Evolutionary conservation across 2,113 vertebrate species (phyloP), one percentile per base, ranked within the genome.

Genomic region (Paramormyrops kingsleyae): DNA sequence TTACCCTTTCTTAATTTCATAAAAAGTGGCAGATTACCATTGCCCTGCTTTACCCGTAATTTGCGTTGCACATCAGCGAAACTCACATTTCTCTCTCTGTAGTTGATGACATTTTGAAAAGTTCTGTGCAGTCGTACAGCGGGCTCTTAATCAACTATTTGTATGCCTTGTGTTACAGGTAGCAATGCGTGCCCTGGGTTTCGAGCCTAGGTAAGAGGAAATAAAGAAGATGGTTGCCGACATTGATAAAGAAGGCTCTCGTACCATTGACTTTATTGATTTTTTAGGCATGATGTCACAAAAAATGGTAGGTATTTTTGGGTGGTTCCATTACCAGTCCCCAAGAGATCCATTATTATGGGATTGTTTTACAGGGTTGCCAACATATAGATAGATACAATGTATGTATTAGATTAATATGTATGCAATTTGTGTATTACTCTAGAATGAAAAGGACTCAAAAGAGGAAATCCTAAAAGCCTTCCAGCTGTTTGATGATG

Each of bases 391-490:
- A 59, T 59, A 24, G 6, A 59, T 59, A n/a, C 53, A n/a, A n/a
- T 59, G 2, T 59, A 59, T n/a, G 21, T n/a, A 59, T 59, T 35
- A 39, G 70, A 77, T 77, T 77, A 77, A 77, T 39, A 77, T 39
- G 15, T 39, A 77, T 77, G 13, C 70, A 35, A 6, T 89, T 90
- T 47, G 19, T 90, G 89, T 90, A 90, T 35, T 2, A 80, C 35
- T 52, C 83, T 90, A 99, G 97, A 96, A 95, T 19, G 97, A 99
- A 92, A 99, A 98, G 88, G 97, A 99, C 92, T 97, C 96, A 74
- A 97, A 97, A 91, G 97, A 99, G 95, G 99, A 99, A 95, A 97
- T 99, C 77, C 24, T 99, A 92, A 99, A 99, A 92, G 97, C 97
- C 86, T 99, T 99, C 88, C 94, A 97, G 47, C 95, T 99, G 89